A percentile compares a stretch with the other conserved stretches of the same genome.
phyloP scores from a whole-genome alignment of 2,797 vertebrate species.

The Pseudotriccus pelzelni region DNA sequence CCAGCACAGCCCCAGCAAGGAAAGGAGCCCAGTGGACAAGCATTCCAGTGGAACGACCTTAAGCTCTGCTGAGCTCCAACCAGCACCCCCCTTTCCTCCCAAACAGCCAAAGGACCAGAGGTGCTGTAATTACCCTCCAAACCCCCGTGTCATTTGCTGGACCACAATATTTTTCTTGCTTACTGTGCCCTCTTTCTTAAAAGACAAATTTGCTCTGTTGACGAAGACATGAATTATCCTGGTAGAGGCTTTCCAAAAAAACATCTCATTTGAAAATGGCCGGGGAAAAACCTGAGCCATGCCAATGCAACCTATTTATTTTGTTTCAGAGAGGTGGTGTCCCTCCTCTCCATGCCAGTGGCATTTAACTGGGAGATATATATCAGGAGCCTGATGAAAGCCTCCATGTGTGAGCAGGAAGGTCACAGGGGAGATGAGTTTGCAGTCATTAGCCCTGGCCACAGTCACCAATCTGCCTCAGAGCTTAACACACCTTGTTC shows the following conservation, averaged over 20 bases:
- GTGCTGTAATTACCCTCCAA: slow-evolving; percentile 43
- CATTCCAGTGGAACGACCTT: slow-evolving; percentile 40
- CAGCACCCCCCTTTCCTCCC: slow-evolving; percentile 25
- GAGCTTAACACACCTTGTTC: slow-evolving; percentile 32
- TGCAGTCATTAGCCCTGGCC: neutral
- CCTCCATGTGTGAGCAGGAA: slow-evolving; percentile 40
- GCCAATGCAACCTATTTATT: slow-evolving; percentile 32
- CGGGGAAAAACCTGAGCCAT: slow-evolving; percentile 33
- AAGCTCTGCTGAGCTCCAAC: slow-evolving; percentile 28
- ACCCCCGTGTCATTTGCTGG: slow-evolving; percentile 35
- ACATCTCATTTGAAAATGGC: slow-evolving; percentile 52
- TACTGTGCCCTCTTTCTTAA: slow-evolving; percentile 57
- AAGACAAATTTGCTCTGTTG: slow-evolving; percentile 63
- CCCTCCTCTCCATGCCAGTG: slow-evolving; percentile 34
- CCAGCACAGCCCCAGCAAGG: neutral
- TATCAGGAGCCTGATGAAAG: slow-evolving; percentile 30
- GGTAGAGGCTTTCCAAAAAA: slow-evolving; percentile 54
- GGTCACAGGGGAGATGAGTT: slow-evolving; percentile 20
- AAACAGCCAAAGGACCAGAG: slow-evolving; percentile 11
- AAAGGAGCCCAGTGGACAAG: neutral
- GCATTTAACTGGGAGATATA: slow-evolving; percentile 16
- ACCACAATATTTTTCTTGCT: slow-evolving; percentile 71
- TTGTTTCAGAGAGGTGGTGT: slow-evolving; percentile 29
- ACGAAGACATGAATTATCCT: slow-evolving; percentile 59
- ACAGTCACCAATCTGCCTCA: neutral